Evolutionary conservation across 1,140 invertebrate species (phyloP).

Genomic region (Hetaerina americana): DNA sequence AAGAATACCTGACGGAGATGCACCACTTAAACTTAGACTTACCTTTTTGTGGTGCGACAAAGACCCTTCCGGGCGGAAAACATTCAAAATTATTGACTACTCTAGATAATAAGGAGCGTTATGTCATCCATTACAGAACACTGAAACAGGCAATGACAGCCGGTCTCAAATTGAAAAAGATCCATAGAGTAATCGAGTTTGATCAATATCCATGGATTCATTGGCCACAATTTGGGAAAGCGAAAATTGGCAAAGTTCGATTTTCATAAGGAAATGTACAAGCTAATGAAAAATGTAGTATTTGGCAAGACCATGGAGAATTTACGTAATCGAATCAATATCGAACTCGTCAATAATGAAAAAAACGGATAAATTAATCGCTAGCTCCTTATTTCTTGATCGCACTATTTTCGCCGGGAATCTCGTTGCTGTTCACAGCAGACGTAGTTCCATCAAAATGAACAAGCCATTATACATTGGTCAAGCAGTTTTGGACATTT

Average conservation of each 20-base stretch:
- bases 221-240: constrained; percentile 23
- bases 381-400: constrained; percentile 28
- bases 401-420: constrained; percentile 16
- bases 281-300: constrained; percentile 33
- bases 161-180: constrained; percentile 24
- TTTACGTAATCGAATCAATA: constrained; percentile 28
- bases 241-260: constrained; percentile 23
- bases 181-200: constrained; percentile 26
- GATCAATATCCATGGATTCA: constrained; percentile 24
- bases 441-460: background rate
- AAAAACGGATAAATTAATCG: constrained; percentile 22
- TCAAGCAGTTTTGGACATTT: background rate
- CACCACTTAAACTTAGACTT: constrained; percentile 37
- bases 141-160: constrained; percentile 21
- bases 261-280: constrained; percentile 38
- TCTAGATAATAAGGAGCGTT: constrained; percentile 21
- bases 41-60: constrained; percentile 31
- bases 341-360: constrained; percentile 25
- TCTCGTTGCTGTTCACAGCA: constrained; percentile 3
- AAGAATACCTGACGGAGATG: constrained; percentile 26
- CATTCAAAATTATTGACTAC: constrained; percentile 17
- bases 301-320: constrained; percentile 38
- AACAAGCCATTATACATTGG: background rate
- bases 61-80: constrained; percentile 1
- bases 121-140: constrained; percentile 27